These are phyloP conservation scores for Eupithecia insigniata DNA, from an alignment of 2,888 invertebrate species.

Conservation along the genomic window DNA sequence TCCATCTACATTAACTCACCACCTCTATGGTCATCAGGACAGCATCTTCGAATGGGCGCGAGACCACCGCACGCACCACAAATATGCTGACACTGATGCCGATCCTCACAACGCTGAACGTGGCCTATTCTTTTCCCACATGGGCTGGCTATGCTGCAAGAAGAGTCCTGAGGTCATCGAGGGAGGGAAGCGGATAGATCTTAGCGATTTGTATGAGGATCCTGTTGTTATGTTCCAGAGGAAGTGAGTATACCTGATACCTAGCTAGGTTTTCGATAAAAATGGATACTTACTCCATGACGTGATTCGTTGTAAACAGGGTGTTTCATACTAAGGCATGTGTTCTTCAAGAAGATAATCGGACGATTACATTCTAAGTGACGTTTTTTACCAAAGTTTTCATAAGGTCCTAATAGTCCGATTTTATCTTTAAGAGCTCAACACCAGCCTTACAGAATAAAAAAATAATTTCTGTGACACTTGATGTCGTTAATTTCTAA, in stretches of 20 bases:
- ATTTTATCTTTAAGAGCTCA: too few species aligned
- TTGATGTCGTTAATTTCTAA: too few species aligned
- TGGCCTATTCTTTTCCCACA: constrained; percentile 97
- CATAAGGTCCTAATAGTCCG: too few species aligned
- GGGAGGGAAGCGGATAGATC: constrained; percentile 92
- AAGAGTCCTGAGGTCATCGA: constrained; percentile 94
- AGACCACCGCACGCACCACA: constrained; percentile 93
- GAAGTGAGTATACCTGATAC: constrained; percentile 82
- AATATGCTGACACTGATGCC: constrained; percentile 94
- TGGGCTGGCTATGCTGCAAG: constrained; percentile 95
- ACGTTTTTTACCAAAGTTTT: too few species aligned
- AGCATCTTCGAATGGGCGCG: constrained; percentile 88
- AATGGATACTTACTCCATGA: neutral
- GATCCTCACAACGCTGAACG: constrained; percentile 95
- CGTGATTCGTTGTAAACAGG: neutral
- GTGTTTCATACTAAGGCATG: neutral
- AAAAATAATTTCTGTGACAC: too few species aligned
- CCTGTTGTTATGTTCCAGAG: constrained; percentile 93
- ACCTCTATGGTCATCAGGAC: constrained; percentile 69
- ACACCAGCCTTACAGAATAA: too few species aligned
- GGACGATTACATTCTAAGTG: too few species aligned
- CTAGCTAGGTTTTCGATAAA: neutral
- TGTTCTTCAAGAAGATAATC: too few species aligned
- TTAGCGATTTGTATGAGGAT: constrained; percentile 92
- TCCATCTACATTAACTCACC: too few species aligned